Evolutionary conservation across 2,797 vertebrate genomes (phyloP), one percentile per base, ranked within the genome.

Genomic region (Anguilla megastoma): DNA sequence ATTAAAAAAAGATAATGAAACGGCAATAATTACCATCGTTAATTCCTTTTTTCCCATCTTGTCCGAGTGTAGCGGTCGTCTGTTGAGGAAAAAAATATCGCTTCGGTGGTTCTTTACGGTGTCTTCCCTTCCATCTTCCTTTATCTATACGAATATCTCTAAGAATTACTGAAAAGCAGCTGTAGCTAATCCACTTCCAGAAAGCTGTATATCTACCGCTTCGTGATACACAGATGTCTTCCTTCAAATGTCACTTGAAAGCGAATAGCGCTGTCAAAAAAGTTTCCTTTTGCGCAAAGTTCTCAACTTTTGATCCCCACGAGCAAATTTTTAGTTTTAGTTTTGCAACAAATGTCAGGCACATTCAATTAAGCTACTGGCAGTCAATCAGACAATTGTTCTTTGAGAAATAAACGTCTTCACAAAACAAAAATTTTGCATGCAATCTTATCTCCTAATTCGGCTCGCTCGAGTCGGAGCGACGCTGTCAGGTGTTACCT

Each of bases 31-130:
- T 93, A 96, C 95, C 95, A 95, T 94, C 6, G 95, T 93, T 80
- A 96, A 88, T 0, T 94, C 91, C 93, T 92, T 95, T 92, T 94
- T 95, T 0, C 93, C 92, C 94, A 94, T 95, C 74, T 90, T 89
- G 82, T 12, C 3, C 33, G 41, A 50, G 16, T 24, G 66, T 10
- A 50, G 33, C 3, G 82, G 33, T 66, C 24, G 84, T 52, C 33
- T 87, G 2, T 52, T n/a, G 50, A 88, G 41, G 27, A 76, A 27
- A 58, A 87, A 10, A 30, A 90, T 86, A 90, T 21, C 12, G 54
- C 56, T 86, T 79, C 45, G 9, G 56, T 4, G 60, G 45, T 1
- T 85, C 3, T 30, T 87, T 91, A 95, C 2, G 90, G 90, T 79
- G 88, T 24, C 79, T 10, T n/a, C 83, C 36, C 90, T 85, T 92